Conservation (phyloP, 2,113 vertebrate species). For the Romanogobio albipinnatus region DNA sequence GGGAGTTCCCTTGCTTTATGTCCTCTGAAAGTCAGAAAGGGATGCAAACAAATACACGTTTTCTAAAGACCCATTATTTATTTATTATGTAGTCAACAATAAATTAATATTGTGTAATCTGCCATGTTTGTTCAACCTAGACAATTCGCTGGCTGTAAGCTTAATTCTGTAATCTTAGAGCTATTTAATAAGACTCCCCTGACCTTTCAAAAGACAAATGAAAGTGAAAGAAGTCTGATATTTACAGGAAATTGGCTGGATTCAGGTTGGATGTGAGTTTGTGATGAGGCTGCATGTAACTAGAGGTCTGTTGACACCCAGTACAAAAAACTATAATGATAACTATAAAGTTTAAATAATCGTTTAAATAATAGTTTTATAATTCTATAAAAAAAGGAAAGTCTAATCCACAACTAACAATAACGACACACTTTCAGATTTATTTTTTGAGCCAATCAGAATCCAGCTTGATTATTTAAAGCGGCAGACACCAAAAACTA, state of each 20-base stretch:
- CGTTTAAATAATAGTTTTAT: too few species aligned
- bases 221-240: neutral
- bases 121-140: neutral
- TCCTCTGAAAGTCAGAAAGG: neutral
- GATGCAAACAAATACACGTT: neutral
- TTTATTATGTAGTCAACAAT: neutral
- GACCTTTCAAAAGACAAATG: neutral
- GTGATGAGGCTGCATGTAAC: neutral
- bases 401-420: neutral
- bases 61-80: neutral
- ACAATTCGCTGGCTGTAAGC: neutral
- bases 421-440: neutral
- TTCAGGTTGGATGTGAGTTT: neutral
- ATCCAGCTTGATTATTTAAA: neutral
- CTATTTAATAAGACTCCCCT: neutral
- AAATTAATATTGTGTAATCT: too few species aligned
- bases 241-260: slow-evolving; percentile 1
- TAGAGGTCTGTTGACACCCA: too few species aligned
- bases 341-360: neutral
- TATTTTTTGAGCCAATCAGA: neutral
- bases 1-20: neutral
- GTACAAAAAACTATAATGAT: too few species aligned
- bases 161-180: neutral
- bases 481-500: too few species aligned
- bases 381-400: neutral